Base-by-base conservation (phyloP, 2,888 invertebrate genomes). In the Mesoligia furuncula region DNA sequence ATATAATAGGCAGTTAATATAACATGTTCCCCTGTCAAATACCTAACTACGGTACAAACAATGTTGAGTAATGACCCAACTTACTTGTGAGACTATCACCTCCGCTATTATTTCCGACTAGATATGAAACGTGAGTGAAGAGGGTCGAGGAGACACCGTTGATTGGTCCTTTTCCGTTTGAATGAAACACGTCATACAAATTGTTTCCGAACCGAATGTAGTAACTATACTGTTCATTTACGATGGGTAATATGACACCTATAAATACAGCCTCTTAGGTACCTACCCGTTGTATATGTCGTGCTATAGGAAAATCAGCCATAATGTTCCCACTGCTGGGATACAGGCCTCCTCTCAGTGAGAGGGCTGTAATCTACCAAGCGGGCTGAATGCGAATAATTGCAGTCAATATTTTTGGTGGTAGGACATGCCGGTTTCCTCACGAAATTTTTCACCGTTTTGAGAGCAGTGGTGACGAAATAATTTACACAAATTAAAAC, bases 91-190 rank as follows among this genome's bases (percentile, higher is more conserved):
- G 68, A 51, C 70, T 69, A 64, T 80, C 75, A 80, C 68, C 71
- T 65, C 9, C 11, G n/a, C 48, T 71, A 85, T 80, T 80, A 83
- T 80, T 80, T 65, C 48, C 66, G 66, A 59, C 72, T 64, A 71
- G 70, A 70, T 71, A 78, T 75, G 65, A 73, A 76, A 73, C 61
- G 15, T 81, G 77, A 81, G 73, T 84, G 78, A 81, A 15, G 36
- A 85, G 85, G 78, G 82, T 85, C 77, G 48, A 73, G 62, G 7
- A 36, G 70, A n/a, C 64, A 70, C 17, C 42, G 61, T n/a, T 81
- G 75, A 78, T 72, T 72, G 59, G 62, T 51, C 62, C 70, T 13
- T 54, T 71, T 74, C 64, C 36, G 48, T 27, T n/a, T 42, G 45
- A 15, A 24, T 31, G 11, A 39, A 54, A 45, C 13, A 36, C 31